A percentile compares a stretch with the other conserved stretches of the same genome.
Evolutionary conservation across 2,113 vertebrate species (phyloP).

Genomic region (Lates calcarifer): DNA sequence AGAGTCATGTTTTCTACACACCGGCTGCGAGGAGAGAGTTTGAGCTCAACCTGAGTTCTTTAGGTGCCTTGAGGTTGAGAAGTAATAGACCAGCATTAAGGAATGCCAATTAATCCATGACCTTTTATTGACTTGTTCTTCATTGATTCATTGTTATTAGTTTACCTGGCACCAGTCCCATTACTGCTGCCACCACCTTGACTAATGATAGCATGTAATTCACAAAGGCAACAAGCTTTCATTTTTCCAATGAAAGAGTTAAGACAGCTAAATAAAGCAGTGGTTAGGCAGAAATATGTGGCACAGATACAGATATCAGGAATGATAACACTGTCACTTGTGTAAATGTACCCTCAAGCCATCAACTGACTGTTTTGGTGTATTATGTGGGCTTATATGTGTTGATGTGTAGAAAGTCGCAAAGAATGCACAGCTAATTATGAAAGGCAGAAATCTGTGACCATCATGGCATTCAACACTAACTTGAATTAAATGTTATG

Average conservation of each 20-base stretch:
- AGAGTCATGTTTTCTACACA: neutral
- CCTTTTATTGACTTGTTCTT: neutral
- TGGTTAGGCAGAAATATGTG: neutral
- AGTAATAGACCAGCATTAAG: too few relatives aligned
- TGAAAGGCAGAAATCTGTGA: too few relatives aligned
- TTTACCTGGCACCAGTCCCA: neutral
- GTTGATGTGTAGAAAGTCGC: too few relatives aligned
- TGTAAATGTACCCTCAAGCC: too few relatives aligned
- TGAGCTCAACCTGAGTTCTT: neutral
- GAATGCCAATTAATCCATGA: neutral
- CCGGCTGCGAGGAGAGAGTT: neutral
- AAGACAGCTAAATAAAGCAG: neutral
- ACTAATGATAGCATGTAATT: neutral
- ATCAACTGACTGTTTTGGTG: too few relatives aligned
- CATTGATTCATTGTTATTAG: neutral
- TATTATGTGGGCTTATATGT: too few relatives aligned
- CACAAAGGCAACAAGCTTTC: neutral
- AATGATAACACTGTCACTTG: too few relatives aligned
- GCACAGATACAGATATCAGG: neutral
- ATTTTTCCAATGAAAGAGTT: neutral
- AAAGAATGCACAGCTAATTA: too few relatives aligned
- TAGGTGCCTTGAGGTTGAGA: neutral
- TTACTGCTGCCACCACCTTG: neutral
- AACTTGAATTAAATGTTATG: too few relatives aligned
- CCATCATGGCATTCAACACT: too few relatives aligned